These are phyloP conservation scores for Endotricha flammealis DNA, from an alignment of 2,888 invertebrate genomes.

Conservation along the genomic window DNA sequence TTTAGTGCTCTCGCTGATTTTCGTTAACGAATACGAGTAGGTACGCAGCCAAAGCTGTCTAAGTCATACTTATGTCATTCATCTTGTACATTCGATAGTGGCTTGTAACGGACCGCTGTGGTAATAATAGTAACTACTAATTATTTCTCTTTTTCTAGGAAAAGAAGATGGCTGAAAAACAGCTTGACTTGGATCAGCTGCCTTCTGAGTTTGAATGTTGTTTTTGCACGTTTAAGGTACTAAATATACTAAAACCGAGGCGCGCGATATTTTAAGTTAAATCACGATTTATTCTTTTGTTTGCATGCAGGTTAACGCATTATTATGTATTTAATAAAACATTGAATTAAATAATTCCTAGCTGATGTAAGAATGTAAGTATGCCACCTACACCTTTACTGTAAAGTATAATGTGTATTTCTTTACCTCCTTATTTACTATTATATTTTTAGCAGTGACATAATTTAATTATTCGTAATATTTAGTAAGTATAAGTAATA, in stretches of 20 bases:
- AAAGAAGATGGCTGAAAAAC: constrained; percentile 84
- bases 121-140: constrained; percentile 40
- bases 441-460: too few species aligned
- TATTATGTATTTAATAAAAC: constrained; percentile 5
- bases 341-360: constrained; percentile 2
- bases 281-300: constrained; percentile 7
- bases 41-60: too few species aligned
- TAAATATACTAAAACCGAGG: constrained; percentile 65
- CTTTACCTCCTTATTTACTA: too few species aligned
- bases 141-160: constrained; percentile 77
- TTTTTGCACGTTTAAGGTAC: constrained; percentile 97
- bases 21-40: too few species aligned
- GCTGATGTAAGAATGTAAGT: constrained; percentile 4
- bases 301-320: constrained; percentile 6
- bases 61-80: too few species aligned
- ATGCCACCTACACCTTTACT: too few species aligned
- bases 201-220: constrained; percentile 98
- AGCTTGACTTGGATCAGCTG: constrained; percentile 90
- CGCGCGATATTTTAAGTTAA: constrained; percentile 1
- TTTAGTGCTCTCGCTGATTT: too few species aligned
- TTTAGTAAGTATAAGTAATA: too few species aligned
- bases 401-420: too few species aligned
- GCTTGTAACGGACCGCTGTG: constrained; percentile 11
- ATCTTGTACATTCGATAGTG: constrained; percentile 2
- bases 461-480: too few species aligned